A percentile compares a stretch with the other conserved stretches of the same genome.
These are phyloP conservation scores for Donacobius atricapilla DNA, from an alignment of 2,113 vertebrate species.

Conservation along the genomic window DNA sequence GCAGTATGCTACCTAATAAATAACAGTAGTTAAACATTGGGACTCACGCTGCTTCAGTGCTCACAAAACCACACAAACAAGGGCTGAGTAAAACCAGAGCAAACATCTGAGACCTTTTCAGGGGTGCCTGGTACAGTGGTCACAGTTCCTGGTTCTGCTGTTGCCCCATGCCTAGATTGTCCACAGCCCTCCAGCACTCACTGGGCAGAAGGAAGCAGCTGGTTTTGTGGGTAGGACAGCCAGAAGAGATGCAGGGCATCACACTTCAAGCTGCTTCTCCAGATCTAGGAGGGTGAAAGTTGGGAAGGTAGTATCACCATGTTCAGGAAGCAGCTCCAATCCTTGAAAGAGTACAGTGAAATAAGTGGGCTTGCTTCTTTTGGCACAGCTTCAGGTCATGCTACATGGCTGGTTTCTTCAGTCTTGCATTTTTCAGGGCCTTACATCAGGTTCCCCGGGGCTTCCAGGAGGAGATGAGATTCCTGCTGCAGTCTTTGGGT, in stretches of 20 bases:
- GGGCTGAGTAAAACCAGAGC: not conserved
- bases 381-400: not conserved
- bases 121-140: fast-evolving
- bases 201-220: not conserved
- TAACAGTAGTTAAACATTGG: not conserved
- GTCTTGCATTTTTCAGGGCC: not conserved
- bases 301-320: not conserved
- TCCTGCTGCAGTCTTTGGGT: not conserved
- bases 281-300: not conserved
- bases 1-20: conserved; percentile 19
- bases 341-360: not conserved
- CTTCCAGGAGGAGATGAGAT: not conserved
- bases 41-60: not conserved
- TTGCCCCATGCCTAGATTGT: not conserved
- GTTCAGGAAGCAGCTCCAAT: not conserved
- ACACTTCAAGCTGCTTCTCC: not conserved
- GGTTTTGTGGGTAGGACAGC: not conserved
- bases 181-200: not conserved
- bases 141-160: not conserved
- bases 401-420: not conserved
- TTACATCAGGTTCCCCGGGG: not conserved
- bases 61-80: not conserved
- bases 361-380: not conserved
- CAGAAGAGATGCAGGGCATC: fast-evolving
- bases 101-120: not conserved